phyloP scores from a whole-genome alignment of 1,140 invertebrate genomes.

The Cotesia chilonis region DNA sequence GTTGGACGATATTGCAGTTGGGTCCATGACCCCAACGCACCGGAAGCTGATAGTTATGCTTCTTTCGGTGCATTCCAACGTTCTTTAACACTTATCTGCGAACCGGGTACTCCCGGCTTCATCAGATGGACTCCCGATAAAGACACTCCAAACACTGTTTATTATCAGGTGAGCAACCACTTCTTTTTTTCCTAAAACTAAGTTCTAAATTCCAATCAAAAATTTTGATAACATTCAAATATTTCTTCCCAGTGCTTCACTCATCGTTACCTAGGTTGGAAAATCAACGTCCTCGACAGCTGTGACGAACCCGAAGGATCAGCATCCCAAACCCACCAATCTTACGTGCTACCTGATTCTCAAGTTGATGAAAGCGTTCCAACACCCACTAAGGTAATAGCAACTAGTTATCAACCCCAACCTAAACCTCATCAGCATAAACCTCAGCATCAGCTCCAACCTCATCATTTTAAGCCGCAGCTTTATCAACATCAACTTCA shows the following conservation, averaged over 20 bases:
- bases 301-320: slow-evolving; percentile 70
- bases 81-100: slow-evolving; percentile 82
- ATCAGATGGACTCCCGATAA: slow-evolving; percentile 88
- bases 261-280: slow-evolving; percentile 93
- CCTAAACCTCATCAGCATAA: slow-evolving; percentile 55
- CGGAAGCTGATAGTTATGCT: slow-evolving; percentile 79
- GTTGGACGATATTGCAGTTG: slow-evolving; percentile 86
- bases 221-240: no score
- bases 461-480: slow-evolving; percentile 33
- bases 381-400: slow-evolving; percentile 76
- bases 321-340: slow-evolving; percentile 70
- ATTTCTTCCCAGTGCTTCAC: slow-evolving; percentile 79
- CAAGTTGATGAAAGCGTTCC: slow-evolving; percentile 72
- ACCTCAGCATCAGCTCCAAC: slow-evolving; percentile 44
- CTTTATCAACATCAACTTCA: slow-evolving; percentile 14
- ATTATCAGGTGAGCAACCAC: slow-evolving; percentile 80
- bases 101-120: slow-evolving; percentile 83
- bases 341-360: slow-evolving; percentile 64
- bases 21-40: slow-evolving; percentile 77
- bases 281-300: slow-evolving; percentile 87
- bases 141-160: slow-evolving; percentile 89
- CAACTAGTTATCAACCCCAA: slow-evolving; percentile 71
- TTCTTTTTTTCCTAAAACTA: not conserved
- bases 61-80: slow-evolving; percentile 91
- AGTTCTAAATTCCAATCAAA: not conserved